Base-by-base conservation (phyloP, 2,888 invertebrate species). In the Endomychus coccineus region DNA sequence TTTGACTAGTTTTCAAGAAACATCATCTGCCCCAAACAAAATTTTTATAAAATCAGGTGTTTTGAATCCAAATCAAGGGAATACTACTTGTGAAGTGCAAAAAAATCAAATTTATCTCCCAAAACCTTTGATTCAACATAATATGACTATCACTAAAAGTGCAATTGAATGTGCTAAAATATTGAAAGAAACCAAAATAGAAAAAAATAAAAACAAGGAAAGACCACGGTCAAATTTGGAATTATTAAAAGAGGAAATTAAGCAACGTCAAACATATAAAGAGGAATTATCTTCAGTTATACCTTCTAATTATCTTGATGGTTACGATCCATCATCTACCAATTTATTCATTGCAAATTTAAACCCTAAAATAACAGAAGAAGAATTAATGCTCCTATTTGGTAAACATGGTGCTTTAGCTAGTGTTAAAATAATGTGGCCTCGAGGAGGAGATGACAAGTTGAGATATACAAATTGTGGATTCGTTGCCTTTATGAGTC, bases 341-440 rank as follows among this genome's bases (percentile, higher is more conserved):
- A 98, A 98, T 66, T 73, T 98, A 14, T 99, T 97, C 64, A 74
- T 99, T 23, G 95, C 95, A 33, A 97, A 96, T 66, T 75, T 99
- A 17, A 91, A 88, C 62, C 90, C 92, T 17, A 90, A 91, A 75
- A 83, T 92, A 62, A 88, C 91, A 11, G 95, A 96, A 62, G 84
- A 88, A 58, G 88, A 96, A 59, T 68, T 99, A 34, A 92, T 95
- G 83, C 87, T 95, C 67, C 77, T 94, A 40, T 99, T 99, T 69
- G 98, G 97, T 0, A 82, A 85, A 29, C 95, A 84, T 67, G 98
- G 98, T 0, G 96, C 98, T 1, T 71, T 99, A 44, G 98, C 97
- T 3, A 96, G 95, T 62, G 91, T 98, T 40, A 98, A 98, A 76
- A 95, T 99, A 45, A 95, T 98, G 92, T 97, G 96, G 94, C 97